These are phyloP conservation scores for Acrossocheilus wenchowensis DNA, from an alignment of 2,797 vertebrate species.

Conservation along the genomic window DNA sequence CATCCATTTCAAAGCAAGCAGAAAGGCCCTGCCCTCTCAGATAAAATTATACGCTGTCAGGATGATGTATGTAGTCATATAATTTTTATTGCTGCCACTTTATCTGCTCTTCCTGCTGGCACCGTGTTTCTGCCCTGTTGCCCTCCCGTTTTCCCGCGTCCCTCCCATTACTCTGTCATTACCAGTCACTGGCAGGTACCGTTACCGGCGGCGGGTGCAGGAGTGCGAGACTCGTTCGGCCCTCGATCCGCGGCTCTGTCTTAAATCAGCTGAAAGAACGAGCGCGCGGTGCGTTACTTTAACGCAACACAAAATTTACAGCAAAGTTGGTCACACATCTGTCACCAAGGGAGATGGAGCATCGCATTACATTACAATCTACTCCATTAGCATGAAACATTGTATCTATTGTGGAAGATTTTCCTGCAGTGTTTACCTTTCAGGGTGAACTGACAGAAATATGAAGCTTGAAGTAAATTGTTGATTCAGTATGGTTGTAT, in stretches of 20 bases:
- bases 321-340: slow-evolving; percentile 47
- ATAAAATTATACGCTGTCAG: slow-evolving; percentile 65
- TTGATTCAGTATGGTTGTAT: neutral
- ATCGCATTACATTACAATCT: slow-evolving; percentile 36
- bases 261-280: slow-evolving; percentile 52
- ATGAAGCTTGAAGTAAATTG: neutral
- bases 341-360: slow-evolving; percentile 28
- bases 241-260: slow-evolving; percentile 18
- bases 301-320: slow-evolving; percentile 35
- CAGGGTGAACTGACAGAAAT: neutral
- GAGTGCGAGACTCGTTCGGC: slow-evolving; percentile 23
- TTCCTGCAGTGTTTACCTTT: neutral
- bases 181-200: slow-evolving; percentile 48
- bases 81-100: slow-evolving; percentile 63
- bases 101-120: slow-evolving; percentile 59
- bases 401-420: neutral
- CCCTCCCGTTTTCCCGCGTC: slow-evolving; percentile 31
- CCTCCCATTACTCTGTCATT: slow-evolving; percentile 58
- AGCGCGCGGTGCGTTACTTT: slow-evolving; percentile 8
- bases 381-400: slow-evolving; percentile 32
- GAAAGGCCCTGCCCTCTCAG: slow-evolving; percentile 56
- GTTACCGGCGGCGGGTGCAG: slow-evolving; percentile 10
- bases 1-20: slow-evolving; percentile 50
- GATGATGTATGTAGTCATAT: slow-evolving; percentile 65
- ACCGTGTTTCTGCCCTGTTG: slow-evolving; percentile 54